Percentiles rank a stretch among this genome's conserved stretches.
phyloP scores from a whole-genome alignment of 2,797 vertebrate genomes.

The Anguilla pacifica region DNA sequence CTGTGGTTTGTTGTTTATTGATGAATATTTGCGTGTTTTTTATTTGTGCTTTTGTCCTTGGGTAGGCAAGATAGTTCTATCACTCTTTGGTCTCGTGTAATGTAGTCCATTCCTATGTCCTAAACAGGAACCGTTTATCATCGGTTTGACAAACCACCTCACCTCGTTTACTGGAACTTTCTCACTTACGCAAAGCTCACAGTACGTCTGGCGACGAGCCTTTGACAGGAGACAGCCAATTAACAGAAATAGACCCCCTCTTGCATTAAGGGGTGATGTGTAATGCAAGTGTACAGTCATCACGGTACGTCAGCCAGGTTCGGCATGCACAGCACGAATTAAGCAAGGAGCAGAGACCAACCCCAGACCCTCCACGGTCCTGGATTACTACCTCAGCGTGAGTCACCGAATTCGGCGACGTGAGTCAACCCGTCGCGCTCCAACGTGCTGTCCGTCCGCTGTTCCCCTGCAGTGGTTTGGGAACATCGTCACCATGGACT shows the following conservation, averaged over 20 bases:
- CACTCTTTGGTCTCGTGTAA: too few relatives aligned
- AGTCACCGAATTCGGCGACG: background rate
- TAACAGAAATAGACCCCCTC: background rate
- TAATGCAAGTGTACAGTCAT: background rate
- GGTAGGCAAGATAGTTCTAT: too few relatives aligned
- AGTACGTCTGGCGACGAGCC: background rate
- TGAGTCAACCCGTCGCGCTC: conserved; percentile 14
- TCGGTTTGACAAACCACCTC: background rate
- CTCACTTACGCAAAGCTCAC: background rate
- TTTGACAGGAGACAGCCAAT: background rate
- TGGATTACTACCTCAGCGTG: too few relatives aligned
- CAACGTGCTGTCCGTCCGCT: background rate
- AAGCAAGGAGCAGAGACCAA: too few relatives aligned
- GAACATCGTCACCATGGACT: conserved; percentile 97
- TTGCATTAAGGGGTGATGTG: background rate
- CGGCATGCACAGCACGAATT: background rate
- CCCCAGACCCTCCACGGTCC: background rate
- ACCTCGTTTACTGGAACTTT: background rate
- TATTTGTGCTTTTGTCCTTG: too few relatives aligned
- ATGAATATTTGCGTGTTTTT: too few relatives aligned
- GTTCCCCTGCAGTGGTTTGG: conserved; percentile 89
- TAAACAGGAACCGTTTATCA: background rate
- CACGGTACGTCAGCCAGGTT: background rate
- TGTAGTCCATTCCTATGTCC: too few relatives aligned
- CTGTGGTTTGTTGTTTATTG: too few relatives aligned